Percentiles rank a stretch among this genome's conserved stretches.
phyloP scores from a whole-genome alignment of 35 echinoderm and acorn worm species.

The Ptychodera flava region DNA sequence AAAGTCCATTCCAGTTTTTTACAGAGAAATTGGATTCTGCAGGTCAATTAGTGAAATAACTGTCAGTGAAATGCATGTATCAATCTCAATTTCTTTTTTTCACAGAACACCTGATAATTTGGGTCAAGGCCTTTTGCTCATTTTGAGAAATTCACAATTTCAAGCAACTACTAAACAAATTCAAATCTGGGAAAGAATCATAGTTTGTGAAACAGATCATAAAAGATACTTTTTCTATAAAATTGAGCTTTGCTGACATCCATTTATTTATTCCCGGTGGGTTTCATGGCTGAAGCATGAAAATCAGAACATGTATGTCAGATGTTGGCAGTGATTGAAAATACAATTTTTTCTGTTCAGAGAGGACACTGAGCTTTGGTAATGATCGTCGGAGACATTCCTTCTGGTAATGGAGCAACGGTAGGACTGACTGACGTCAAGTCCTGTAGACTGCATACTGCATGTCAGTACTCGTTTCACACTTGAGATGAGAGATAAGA shows the following conservation, averaged over 20 bases:
- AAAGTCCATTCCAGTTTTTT: too few relatives aligned
- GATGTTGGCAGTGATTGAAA: neutral
- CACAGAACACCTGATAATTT: slow-evolving; percentile 23
- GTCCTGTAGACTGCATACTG: neutral
- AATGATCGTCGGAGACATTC: slow-evolving; percentile 8
- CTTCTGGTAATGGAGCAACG: slow-evolving; percentile 10
- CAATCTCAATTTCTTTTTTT: neutral
- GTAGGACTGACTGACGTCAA: slow-evolving; percentile 5
- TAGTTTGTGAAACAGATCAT: slow-evolving; percentile 15
- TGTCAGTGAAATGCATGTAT: neutral
- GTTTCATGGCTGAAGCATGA: neutral
- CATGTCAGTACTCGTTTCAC: slow-evolving; percentile 11
- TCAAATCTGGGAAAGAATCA: slow-evolving; percentile 18
- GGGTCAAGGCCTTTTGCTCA: neutral
- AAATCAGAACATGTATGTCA: neutral
- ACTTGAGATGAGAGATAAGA: slow-evolving; percentile 11
- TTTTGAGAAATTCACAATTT: slow-evolving; percentile 5
- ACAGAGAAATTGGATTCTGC: too few relatives aligned
- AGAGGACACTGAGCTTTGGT: slow-evolving; percentile 3
- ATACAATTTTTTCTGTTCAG: neutral
- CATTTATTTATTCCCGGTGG: neutral
- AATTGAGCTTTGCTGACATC: slow-evolving; percentile 9
- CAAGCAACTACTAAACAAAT: neutral
- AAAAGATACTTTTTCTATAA: slow-evolving; percentile 5
- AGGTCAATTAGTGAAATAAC: neutral